Base-by-base conservation (phyloP, 2,888 invertebrate genomes). In the Xiphydria camelus region DNA sequence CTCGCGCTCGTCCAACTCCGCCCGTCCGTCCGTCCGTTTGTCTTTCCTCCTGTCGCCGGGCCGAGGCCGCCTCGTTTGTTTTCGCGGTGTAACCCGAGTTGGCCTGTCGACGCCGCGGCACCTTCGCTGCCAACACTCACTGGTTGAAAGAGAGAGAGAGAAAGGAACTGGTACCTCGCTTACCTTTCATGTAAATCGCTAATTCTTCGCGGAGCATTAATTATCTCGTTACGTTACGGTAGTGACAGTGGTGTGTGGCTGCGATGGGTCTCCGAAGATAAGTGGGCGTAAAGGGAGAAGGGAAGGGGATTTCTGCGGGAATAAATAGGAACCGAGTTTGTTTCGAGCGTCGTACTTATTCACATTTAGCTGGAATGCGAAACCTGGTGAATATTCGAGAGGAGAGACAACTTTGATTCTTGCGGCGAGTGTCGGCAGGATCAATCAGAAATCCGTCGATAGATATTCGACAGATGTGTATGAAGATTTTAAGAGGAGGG, bases 181-280 rank as follows among this genome's bases (percentile, higher is more conserved):
- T 53, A 51, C 25, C 49, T 47, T 57, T 61, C 63, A 68, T 68
- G 67, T 69, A 68, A 69, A 69, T 69, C 66, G 64, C 66, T 67
- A 68, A 68, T 67, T 68, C 67, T 62, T 56, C 59, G 57, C 47
- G 57, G 61, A 57, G 66, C 68, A 69, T 69, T 69, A 69, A 69
- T 69, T 69, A 69, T 69, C 67, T 68, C 67, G 66, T 67, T 66
- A 65, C 62, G 57, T n/a, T n/a, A n/a, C n/a, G n/a, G n/a, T n/a
- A n/a, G n/a, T n/a, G n/a, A n/a, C n/a, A n/a, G n/a, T n/a, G 18
- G 32, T 38, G 21, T 23, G 29, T 25, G 18, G 33, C 31, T 15
- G 47, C 38, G 49, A 43, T 40, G 39, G 40, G 34, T 17, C 18
- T 21, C 41, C 23, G 22, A 32, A 38, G 23, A 15, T 38, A 21